Evolutionary conservation across 2,113 vertebrate genomes (phyloP), one percentile per base, ranked within the genome.

Genomic region (Chlorodrepanis virens): DNA sequence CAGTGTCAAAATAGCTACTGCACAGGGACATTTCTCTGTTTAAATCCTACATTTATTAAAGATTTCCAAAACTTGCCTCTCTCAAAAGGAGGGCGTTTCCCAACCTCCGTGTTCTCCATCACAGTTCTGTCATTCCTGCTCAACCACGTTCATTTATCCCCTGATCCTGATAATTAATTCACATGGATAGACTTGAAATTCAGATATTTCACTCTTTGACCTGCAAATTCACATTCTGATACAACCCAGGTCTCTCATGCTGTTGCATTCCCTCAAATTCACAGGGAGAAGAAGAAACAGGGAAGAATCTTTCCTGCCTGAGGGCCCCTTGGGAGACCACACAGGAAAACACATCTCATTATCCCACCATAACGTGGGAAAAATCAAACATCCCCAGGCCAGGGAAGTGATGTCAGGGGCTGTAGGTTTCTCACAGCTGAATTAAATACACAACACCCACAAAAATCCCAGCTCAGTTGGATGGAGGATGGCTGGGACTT

Each of bases 321-420:
- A 72, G 53, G 40, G 53, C 44, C 40, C 33, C 61, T 39, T 47
- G 90, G 84, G 87, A 89, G 27, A 49, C 49, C 76, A 69, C 77
- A 60, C 44, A 42, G 14, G 39, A 71, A 83, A 86, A 29, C 76
- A 83, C 59, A 65, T 52, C 92, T 44, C 21, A 1, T 60, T 81
- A 83, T 80, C 81, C 84, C 68, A 80, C 53, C 61, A 9, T 4
- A 77, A 89, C 3, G 24, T 93, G 90, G 87, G 94, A 91, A 95
- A 82, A 87, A 61, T 25, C 39, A 28, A 60, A 52, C 67, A 68
- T 64, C 87, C 59, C n/a, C 19, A 4, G 49, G 83, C 63, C 63
- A 61, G 59, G 59, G 84, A 33, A 77, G 27, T 60, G 9, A 61
- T 53, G 81, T 91, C 84, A 81, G 64, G 13, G 81, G 24, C 81